phyloP scores from a whole-genome alignment of 2,888 invertebrate species.

The Amblyjoppa fuscipennis region DNA sequence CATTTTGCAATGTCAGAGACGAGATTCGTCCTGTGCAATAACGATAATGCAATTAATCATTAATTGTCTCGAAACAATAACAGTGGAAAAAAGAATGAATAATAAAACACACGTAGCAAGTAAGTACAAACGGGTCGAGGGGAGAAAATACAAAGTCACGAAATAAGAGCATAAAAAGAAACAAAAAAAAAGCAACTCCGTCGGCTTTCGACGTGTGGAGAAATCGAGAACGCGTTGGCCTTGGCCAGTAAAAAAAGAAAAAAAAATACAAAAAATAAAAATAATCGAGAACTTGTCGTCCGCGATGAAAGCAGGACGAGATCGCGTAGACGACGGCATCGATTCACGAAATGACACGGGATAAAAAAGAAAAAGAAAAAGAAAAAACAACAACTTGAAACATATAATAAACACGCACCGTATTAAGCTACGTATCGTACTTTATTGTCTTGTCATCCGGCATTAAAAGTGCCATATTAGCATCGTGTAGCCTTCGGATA shows the following conservation, averaged over 20 bases:
- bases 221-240: slow-evolving; percentile 5
- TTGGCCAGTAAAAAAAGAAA: slow-evolving; percentile 34
- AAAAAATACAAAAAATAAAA: neutral
- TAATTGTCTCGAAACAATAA: slow-evolving; percentile 22
- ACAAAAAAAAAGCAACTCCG: neutral
- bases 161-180: neutral
- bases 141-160: neutral
- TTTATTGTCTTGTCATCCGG: slow-evolving; percentile 18
- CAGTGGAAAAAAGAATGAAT: neutral
- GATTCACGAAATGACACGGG: slow-evolving; percentile 3
- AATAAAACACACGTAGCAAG: neutral
- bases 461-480: slow-evolving; percentile 11
- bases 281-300: slow-evolving; percentile 14
- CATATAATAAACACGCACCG: slow-evolving; percentile 54
- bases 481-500: slow-evolving; percentile 6
- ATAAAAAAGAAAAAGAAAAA: neutral
- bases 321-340: slow-evolving; percentile 21
- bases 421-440: slow-evolving; percentile 32
- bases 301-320: slow-evolving; percentile 20
- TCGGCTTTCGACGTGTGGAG: slow-evolving; percentile 11
- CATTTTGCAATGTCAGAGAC: slow-evolving; percentile 38
- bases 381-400: slow-evolving; percentile 35
- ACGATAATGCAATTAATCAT: slow-evolving; percentile 40
- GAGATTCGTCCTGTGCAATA: slow-evolving; percentile 61
- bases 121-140: neutral